phyloP scores from a whole-genome alignment of 2,113 vertebrate genomes.

The Sus scrofa region T2T-Sscrofa CM000812.6:279024001-279024500 shows the following conservation, averaged over 20 bases:
- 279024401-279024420: constrained; percentile 18
- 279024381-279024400: constrained; percentile 22
- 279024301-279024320: background rate
- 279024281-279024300: background rate
- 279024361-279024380: background rate
- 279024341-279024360: constrained; percentile 27
- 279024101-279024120: constrained; percentile 8
- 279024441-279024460: constrained; percentile 16
- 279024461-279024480: background rate
- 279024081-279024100: constrained; percentile 31
- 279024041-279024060: background rate
- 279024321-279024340: constrained; percentile 43
- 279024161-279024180: constrained; percentile 29
- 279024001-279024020: constrained; percentile 3
- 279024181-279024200: constrained; percentile 4
- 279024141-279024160: constrained; percentile 37
- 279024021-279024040: constrained; percentile 30
- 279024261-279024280: background rate
- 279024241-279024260: background rate
- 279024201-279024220: background rate
- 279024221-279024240: constrained; percentile 25
- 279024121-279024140: background rate
- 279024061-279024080: background rate
- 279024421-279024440: background rate
- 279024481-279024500: constrained; percentile 25